These are phyloP conservation scores for Homarus americanus DNA, from an alignment of 1,140 invertebrate species.

Conservation along the genomic window DNA sequence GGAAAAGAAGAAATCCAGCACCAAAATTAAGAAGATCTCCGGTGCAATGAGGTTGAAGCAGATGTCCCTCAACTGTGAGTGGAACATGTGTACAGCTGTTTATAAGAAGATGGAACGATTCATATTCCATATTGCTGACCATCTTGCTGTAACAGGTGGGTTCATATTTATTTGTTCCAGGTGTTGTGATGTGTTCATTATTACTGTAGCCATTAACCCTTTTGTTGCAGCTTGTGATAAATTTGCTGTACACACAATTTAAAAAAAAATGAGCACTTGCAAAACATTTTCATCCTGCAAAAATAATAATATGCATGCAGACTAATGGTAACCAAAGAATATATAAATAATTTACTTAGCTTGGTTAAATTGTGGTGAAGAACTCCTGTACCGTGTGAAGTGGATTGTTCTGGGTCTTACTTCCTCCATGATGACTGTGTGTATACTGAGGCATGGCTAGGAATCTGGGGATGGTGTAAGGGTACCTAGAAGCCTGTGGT, in stretches of 20 bases:
- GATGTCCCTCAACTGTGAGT: conserved; percentile 47
- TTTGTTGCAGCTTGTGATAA: not conserved
- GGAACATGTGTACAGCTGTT: conserved; percentile 40
- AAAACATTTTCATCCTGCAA: not conserved
- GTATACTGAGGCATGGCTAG: too few relatives aligned
- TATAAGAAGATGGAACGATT: conserved; percentile 59
- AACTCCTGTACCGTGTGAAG: too few relatives aligned
- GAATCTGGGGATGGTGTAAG: too few relatives aligned
- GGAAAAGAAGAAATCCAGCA: not conserved
- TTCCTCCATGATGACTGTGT: too few relatives aligned
- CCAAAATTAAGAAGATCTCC: conserved; percentile 23
- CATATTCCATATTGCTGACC: conserved; percentile 40
- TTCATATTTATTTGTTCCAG: too few relatives aligned
- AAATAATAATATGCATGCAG: too few relatives aligned
- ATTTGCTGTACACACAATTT: not conserved
- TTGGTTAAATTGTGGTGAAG: too few relatives aligned
- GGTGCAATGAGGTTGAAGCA: conserved; percentile 5
- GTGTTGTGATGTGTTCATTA: too few relatives aligned
- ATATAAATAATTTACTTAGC: too few relatives aligned
- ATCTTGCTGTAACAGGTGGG: conserved; percentile 41
- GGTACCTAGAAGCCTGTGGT: too few relatives aligned
- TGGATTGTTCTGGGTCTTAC: too few relatives aligned
- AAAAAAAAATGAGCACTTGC: not conserved
- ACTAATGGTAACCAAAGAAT: too few relatives aligned
- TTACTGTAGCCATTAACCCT: not conserved